Percentiles rank a stretch among this genome's conserved stretches.
These are phyloP conservation scores for Plestiodon gilberti DNA, from an alignment of 2,113 vertebrate species.

Conservation along the genomic window DNA sequence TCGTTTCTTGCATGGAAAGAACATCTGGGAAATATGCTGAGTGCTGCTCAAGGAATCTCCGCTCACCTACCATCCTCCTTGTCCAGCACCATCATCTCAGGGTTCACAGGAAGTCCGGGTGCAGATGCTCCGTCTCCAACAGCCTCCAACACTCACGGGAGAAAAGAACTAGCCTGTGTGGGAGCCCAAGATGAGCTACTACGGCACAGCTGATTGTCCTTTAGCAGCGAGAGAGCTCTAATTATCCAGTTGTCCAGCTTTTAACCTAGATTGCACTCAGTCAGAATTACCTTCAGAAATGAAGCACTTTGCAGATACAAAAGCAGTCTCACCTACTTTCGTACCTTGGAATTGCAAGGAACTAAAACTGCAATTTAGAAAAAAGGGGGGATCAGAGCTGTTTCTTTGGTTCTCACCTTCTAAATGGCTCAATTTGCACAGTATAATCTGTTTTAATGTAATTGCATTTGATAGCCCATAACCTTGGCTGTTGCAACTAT, in stretches of 20 bases:
- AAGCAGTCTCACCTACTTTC: slow-evolving; percentile 81
- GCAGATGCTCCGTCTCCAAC: slow-evolving; percentile 90
- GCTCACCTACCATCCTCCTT: slow-evolving; percentile 98
- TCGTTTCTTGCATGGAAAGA: slow-evolving; percentile 44
- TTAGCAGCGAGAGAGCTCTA: slow-evolving; percentile 79
- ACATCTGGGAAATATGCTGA: slow-evolving; percentile 33
- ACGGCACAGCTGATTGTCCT: slow-evolving; percentile 76
- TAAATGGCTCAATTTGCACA: slow-evolving; percentile 83
- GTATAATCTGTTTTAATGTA: slow-evolving; percentile 84
- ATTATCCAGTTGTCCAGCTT: slow-evolving; percentile 85
- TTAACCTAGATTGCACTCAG: slow-evolving; percentile 84
- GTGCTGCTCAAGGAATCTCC: slow-evolving; percentile 60
- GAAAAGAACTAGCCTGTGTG: slow-evolving; percentile 70
- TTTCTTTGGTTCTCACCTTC: slow-evolving; percentile 82
- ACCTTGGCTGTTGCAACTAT: slow-evolving; percentile 77
- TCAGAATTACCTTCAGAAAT: slow-evolving; percentile 82
- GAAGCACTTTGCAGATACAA: slow-evolving; percentile 82
- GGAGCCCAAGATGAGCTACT: slow-evolving; percentile 72
- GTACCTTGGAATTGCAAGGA: slow-evolving; percentile 79
- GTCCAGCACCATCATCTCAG: slow-evolving; percentile 99
- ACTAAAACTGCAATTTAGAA: slow-evolving; percentile 80
- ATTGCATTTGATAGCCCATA: slow-evolving; percentile 83
- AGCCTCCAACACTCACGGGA: slow-evolving; percentile 77
- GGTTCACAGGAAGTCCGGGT: slow-evolving; percentile 84
- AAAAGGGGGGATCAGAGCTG: slow-evolving; percentile 71